Conservation (phyloP, 2,888 invertebrate genomes). For the Phyllotreta cruciferae region DNA sequence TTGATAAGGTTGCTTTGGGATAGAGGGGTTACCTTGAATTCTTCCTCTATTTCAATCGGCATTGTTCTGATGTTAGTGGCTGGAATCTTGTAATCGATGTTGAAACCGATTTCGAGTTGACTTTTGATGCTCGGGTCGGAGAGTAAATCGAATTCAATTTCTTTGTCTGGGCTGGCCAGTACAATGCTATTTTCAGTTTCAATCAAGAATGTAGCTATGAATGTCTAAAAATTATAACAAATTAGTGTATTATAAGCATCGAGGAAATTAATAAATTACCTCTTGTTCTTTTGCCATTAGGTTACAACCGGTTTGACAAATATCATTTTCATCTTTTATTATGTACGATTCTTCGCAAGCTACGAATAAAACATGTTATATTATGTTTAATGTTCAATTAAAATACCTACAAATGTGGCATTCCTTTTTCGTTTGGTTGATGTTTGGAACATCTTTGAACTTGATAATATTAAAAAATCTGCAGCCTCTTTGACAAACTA, state of each 20-base stretch:
- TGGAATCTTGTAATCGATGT: slow-evolving; percentile 56
- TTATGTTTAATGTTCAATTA: not conserved
- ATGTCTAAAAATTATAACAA: slow-evolving; percentile 30
- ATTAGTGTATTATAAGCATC: slow-evolving; percentile 1
- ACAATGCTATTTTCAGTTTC: slow-evolving; percentile 44
- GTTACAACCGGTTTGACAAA: slow-evolving; percentile 50
- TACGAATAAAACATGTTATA: slow-evolving; percentile 38
- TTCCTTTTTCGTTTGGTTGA: slow-evolving; percentile 50
- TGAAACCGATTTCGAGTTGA: slow-evolving; percentile 53
- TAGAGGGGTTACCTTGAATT: slow-evolving; percentile 28
- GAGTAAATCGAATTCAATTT: slow-evolving; percentile 52
- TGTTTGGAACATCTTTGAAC: slow-evolving; percentile 48
- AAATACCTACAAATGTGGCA: slow-evolving; percentile 52
- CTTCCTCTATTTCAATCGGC: slow-evolving; percentile 51
- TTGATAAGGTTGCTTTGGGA: too few species aligned
- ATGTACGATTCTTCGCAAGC: slow-evolving; percentile 52
- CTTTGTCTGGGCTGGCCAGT: slow-evolving; percentile 51
- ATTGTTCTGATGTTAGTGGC: slow-evolving; percentile 57
- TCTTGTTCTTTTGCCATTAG: slow-evolving; percentile 49
- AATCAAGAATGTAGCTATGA: slow-evolving; percentile 41
- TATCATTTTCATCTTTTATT: slow-evolving; percentile 40
- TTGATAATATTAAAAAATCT: slow-evolving; percentile 53
- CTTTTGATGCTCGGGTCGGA: slow-evolving; percentile 55
- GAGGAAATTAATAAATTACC: slow-evolving; percentile 32
- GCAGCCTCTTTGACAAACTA: slow-evolving; percentile 54